Evolutionary conservation across 2,888 invertebrate species (phyloP).

Genomic region (Taphrorychus bicolor): DNA sequence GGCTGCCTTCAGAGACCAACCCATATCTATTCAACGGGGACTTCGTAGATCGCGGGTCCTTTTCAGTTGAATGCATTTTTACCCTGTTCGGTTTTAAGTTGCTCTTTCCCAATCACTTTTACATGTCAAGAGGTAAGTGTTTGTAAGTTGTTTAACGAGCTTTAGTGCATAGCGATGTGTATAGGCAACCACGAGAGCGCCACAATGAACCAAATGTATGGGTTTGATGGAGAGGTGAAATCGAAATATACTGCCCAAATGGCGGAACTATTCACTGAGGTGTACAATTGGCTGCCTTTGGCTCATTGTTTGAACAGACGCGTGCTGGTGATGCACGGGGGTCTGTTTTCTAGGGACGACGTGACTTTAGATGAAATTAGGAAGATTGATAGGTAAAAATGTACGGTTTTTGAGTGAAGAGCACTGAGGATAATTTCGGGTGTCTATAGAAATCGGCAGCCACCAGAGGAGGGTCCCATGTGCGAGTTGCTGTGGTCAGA

Average conservation of each 20-base stretch:
- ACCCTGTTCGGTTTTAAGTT: conserved; percentile 96
- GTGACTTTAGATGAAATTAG: conserved; percentile 93
- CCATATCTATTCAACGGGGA: conserved; percentile 99
- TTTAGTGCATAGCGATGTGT: not conserved
- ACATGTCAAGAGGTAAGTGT: conserved; percentile 90
- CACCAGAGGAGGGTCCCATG: conserved; percentile 96
- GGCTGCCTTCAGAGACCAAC: conserved; percentile 92
- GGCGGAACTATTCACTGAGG: conserved; percentile 98
- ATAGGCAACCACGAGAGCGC: conserved; percentile 97
- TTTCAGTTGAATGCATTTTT: conserved; percentile 99
- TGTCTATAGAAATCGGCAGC: conserved; percentile 90
- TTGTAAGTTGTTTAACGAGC: not conserved
- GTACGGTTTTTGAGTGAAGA: too few species aligned
- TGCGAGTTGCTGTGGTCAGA: conserved; percentile 99
- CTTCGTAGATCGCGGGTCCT: conserved; percentile 99
- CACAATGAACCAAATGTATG: conserved; percentile 99
- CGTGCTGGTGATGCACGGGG: conserved; percentile 96
- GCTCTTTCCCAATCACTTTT: conserved; percentile 95
- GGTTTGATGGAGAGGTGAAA: conserved; percentile 98
- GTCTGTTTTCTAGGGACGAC: conserved; percentile 91
- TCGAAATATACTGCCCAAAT: conserved; percentile 94
- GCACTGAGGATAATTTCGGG: too few species aligned
- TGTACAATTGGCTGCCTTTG: conserved; percentile 96
- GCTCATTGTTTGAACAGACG: conserved; percentile 92
- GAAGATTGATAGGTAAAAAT: conserved; percentile 79